Base-by-base conservation (phyloP, 2,888 invertebrate genomes). In the Dioctria rufipes region DNA sequence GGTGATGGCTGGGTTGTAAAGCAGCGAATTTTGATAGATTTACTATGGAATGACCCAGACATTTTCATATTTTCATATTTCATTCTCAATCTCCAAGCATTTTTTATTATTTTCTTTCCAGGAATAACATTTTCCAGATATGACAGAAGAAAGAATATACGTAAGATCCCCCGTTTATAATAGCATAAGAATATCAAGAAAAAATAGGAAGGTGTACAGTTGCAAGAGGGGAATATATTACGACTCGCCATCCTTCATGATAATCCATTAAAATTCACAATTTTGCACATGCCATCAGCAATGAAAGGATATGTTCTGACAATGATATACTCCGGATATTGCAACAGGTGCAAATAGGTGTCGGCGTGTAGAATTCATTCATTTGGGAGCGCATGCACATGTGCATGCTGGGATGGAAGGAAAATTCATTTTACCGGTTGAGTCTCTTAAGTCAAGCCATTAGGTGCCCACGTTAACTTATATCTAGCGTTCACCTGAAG, bases 301-400 rank as follows among this genome's bases (percentile, higher is more conserved):
- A 65, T 65, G 65, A 65, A 65, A 40, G 65, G 65, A 65, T 65
- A 65, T 65, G 65, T 40, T 40, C 65, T 65, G 65, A 65, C 65
- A 65, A 65, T 65, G 65, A 65, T 65, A 65, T 65, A 65, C 65
- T 65, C 65, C 65, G 65, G 65, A 65, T 65, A 37, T 65, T 65
- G 65, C 65, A 65, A 65, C 65, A 65, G 65, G 65, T 65, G 65
- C 65, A 65, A 65, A 65, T 65, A 40, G 65, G 65, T 40, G 40
- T 40, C 13, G 65, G 65, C 6, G 39, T 6, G 8, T 9, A 40
- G 40, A 40, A 65, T 65, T 65, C 65, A 37, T 65, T 65, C 65
- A 39, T 65, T 65, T 65, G 65, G 65, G 65, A 65, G 65, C 65
- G 65, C 65, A 65, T 65, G 65, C 65, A 65, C 65, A 65, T 65